Evolutionary conservation across 2,797 vertebrate species (phyloP).

Genomic region (Balearica regulorum): DNA sequence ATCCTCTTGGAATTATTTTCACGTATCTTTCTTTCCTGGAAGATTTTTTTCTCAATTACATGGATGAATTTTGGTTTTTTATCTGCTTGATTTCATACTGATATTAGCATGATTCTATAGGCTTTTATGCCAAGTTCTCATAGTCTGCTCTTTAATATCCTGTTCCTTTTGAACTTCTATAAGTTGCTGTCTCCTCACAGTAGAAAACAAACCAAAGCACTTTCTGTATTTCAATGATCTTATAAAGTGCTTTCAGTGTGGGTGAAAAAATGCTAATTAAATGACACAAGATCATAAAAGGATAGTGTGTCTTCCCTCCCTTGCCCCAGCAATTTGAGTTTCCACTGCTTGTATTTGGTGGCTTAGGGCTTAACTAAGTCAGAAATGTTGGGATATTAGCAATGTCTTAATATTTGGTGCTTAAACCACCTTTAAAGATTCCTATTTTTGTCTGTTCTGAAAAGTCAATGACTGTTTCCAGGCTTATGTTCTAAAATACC

Average conservation of each 20-base stretch:
- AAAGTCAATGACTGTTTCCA: not conserved
- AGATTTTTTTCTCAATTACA: not conserved
- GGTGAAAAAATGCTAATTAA: not conserved
- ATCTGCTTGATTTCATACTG: not conserved
- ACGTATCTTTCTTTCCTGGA: not conserved
- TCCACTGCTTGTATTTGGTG: not conserved
- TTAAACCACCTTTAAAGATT: not conserved
- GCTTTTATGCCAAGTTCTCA: not conserved
- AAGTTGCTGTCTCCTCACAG: not conserved
- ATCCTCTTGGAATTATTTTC: not conserved
- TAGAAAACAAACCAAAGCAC: not conserved
- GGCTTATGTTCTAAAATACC: not conserved
- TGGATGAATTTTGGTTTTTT: not conserved
- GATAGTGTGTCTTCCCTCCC: not conserved
- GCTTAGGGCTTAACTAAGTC: not conserved
- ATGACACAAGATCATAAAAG: not conserved
- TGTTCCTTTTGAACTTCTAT: not conserved
- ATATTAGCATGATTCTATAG: not conserved
- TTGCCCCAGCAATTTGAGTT: not conserved
- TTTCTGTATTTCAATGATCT: not conserved
- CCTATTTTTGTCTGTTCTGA: not conserved
- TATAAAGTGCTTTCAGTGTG: not conserved
- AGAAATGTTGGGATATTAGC: not conserved
- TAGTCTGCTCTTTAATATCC: not conserved
- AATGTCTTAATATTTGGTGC: not conserved